phyloP scores from a whole-genome alignment of 2,888 invertebrate species.

The Oligia fasciuncula region DNA sequence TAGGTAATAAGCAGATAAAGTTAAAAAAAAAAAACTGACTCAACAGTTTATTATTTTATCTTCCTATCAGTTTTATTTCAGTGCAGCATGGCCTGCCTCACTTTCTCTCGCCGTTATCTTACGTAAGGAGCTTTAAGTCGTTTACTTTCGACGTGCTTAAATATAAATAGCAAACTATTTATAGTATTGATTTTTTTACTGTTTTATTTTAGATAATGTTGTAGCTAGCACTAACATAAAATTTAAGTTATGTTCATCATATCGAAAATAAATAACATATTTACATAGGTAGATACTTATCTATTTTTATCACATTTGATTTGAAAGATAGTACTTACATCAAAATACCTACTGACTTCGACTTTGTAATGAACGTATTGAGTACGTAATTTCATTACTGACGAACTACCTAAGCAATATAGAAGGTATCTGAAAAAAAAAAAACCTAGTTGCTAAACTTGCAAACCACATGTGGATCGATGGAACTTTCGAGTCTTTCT shows the following conservation, averaged over 20 bases:
- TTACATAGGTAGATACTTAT: no score
- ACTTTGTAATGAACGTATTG: neutral
- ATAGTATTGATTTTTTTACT: conserved; percentile 9
- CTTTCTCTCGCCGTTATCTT: conserved; percentile 71
- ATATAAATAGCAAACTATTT: conserved; percentile 37
- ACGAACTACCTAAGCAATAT: neutral
- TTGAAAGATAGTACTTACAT: neutral
- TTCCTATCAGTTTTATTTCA: conserved; percentile 45
- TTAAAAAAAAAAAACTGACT: conserved; percentile 1
- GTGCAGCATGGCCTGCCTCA: conserved; percentile 52
- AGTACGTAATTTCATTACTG: neutral
- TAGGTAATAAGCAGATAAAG: neutral
- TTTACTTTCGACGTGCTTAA: conserved; percentile 65
- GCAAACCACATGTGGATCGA: conserved; percentile 4
- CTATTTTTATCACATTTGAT: neutral
- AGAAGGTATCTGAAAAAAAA: neutral
- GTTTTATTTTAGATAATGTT: neutral
- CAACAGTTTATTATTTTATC: neutral
- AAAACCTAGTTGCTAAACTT: conserved; percentile 5
- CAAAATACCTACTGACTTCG: neutral
- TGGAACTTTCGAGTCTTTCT: conserved; percentile 33
- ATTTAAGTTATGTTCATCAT: neutral
- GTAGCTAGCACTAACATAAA: neutral
- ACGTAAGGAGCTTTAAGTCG: conserved; percentile 62
- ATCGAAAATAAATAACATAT: neutral